These are phyloP conservation scores for Anolis carolinensis DNA, from an alignment of 2,113 vertebrate genomes.

Conservation along the genomic window DNA sequence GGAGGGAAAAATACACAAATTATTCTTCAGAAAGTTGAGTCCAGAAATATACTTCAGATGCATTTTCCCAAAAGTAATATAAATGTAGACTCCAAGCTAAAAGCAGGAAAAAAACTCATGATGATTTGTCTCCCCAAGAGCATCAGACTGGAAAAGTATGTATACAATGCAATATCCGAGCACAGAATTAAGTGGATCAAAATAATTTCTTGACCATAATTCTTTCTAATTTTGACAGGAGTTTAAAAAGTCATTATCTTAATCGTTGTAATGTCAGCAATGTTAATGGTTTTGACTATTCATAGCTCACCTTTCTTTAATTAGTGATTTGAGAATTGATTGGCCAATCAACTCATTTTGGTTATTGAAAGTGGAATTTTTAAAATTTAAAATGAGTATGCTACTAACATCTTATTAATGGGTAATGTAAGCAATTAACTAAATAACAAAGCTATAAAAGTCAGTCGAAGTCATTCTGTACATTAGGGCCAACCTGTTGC, in stretches of 20 bases:
- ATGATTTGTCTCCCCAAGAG: not conserved
- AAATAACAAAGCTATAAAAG: no score
- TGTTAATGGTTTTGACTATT: not conserved
- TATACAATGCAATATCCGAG: not conserved
- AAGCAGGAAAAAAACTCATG: not conserved
- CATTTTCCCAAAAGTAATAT: not conserved
- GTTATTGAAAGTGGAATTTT: no score
- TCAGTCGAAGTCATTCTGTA: no score
- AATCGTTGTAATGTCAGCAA: not conserved
- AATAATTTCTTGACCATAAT: not conserved
- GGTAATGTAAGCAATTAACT: no score
- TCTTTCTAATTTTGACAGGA: not conserved
- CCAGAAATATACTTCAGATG: fast-evolving
- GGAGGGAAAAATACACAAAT: not conserved
- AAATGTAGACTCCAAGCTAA: not conserved
- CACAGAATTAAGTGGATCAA: not conserved
- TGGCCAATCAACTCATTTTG: no score
- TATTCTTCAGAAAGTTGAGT: not conserved
- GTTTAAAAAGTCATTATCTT: not conserved
- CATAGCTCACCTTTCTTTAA: not conserved
- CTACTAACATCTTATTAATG: no score
- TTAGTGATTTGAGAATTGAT: no score
- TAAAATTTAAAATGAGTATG: no score
- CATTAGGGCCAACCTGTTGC: no score
- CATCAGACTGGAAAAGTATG: not conserved